These are phyloP conservation scores for Psephotus haematonotus DNA, from an alignment of 2,113 vertebrate species.

Conservation along the genomic window DNA sequence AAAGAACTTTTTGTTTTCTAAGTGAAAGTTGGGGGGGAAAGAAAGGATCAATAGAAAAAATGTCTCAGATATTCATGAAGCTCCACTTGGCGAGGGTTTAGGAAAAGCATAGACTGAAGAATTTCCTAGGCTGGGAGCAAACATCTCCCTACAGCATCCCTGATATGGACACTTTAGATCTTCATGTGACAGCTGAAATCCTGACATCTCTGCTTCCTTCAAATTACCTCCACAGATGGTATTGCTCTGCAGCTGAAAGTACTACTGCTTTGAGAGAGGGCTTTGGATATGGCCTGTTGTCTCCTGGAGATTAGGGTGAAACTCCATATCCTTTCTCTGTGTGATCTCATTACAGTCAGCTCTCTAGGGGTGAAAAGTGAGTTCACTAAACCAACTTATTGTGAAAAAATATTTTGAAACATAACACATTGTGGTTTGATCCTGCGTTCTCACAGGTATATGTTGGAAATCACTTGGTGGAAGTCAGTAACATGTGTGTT, in stretches of 20 bases:
- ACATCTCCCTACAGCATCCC: not conserved
- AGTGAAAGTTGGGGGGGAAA: not conserved
- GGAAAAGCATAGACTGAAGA: not conserved
- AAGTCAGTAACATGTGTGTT: slow-evolving; percentile 26
- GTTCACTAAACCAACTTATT: slow-evolving; percentile 50
- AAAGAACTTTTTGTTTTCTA: not conserved
- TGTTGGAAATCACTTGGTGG: slow-evolving; percentile 25
- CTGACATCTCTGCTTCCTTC: not conserved
- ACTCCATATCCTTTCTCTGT: slow-evolving; percentile 32
- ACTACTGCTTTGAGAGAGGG: not conserved
- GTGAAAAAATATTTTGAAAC: slow-evolving; percentile 68
- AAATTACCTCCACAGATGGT: not conserved
- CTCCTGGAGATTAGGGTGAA: slow-evolving; percentile 36
- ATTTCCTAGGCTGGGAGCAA: not conserved
- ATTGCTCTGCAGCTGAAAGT: not conserved
- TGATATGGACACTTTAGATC: not conserved
- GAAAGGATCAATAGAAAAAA: not conserved
- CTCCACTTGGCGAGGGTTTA: not conserved
- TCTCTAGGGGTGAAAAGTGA: slow-evolving; percentile 35
- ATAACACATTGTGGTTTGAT: slow-evolving; percentile 46
- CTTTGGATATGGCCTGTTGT: slow-evolving; percentile 22
- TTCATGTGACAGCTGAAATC: not conserved
- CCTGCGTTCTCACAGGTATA: slow-evolving; percentile 45
- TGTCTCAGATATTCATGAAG: not conserved
- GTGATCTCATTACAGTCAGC: slow-evolving; percentile 38